These are phyloP conservation scores for Chrysaora quinquecirrha DNA, from an alignment of 30 jellyfish, hydroid and myxozoan species.

Conservation along the genomic window DNA sequence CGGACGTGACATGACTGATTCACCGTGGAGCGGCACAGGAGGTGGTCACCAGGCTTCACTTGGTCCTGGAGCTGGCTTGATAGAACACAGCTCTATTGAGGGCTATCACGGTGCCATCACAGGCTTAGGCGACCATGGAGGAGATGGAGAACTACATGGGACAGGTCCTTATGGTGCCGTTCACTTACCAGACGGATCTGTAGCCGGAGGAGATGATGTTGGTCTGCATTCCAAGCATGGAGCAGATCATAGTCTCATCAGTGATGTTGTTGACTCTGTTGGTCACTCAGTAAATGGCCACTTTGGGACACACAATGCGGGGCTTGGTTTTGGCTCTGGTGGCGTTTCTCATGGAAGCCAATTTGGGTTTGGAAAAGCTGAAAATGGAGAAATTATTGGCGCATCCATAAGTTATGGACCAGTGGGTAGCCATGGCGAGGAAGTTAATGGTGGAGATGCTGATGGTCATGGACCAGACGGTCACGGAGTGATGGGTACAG, in stretches of 20 bases:
- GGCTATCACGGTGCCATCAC: neutral
- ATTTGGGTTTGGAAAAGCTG: slow-evolving; percentile 13
- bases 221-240: slow-evolving; percentile 7
- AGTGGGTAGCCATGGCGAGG: slow-evolving; percentile 56
- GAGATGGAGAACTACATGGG: slow-evolving; percentile 45
- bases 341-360: slow-evolving; percentile 28
- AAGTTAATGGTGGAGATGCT: slow-evolving; percentile 9
- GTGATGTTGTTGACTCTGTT: slow-evolving; percentile 47
- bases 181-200: slow-evolving; percentile 32
- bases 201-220: slow-evolving; percentile 18
- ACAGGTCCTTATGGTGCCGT: slow-evolving; percentile 45
- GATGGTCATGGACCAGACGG: slow-evolving; percentile 28
- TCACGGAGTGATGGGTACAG: neutral
- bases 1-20: neutral
- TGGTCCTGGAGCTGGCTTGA: neutral
- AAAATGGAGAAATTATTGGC: slow-evolving; percentile 42
- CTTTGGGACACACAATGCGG: slow-evolving; percentile 32
- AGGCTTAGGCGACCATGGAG: slow-evolving; percentile 21
- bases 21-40: neutral
- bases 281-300: slow-evolving; percentile 42
- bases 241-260: slow-evolving; percentile 34
- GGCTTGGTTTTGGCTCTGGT: slow-evolving; percentile 58
- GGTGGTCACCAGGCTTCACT: neutral
- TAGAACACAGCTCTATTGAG: neutral
- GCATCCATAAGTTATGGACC: slow-evolving; percentile 68